Percentiles rank a stretch among this genome's conserved stretches.
Evolutionary conservation across 2,113 vertebrate genomes (phyloP).

Genomic region (Peromyscus leucopus): DNA sequence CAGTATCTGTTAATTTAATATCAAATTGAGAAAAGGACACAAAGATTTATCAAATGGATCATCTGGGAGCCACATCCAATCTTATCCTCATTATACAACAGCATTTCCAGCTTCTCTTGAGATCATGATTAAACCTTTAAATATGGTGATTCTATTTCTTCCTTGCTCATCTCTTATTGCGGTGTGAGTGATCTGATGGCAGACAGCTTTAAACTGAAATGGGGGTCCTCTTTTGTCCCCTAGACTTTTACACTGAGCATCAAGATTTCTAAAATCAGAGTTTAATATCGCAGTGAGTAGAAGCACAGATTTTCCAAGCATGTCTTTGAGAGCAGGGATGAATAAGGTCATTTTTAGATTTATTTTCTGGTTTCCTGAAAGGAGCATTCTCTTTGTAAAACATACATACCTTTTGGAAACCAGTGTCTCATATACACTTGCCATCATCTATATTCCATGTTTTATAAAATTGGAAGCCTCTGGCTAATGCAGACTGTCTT

Average conservation of each 20-base stretch:
- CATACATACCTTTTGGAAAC: not conserved
- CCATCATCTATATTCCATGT: not conserved
- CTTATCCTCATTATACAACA: not conserved
- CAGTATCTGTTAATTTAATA: not conserved
- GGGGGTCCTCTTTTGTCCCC: not conserved
- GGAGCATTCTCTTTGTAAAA: not conserved
- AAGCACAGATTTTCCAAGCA: not conserved
- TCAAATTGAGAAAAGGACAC: not conserved
- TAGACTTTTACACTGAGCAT: not conserved
- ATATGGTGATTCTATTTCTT: not conserved
- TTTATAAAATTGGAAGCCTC: not conserved
- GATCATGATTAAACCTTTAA: not conserved
- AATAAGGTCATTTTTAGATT: not conserved
- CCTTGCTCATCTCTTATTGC: not conserved
- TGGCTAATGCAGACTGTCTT: not conserved
- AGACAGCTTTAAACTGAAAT: not conserved
- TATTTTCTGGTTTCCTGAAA: not conserved
- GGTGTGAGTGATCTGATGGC: not conserved
- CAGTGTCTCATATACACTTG: fast-evolving
- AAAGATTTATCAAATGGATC: not conserved
- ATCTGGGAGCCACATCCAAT: not conserved
- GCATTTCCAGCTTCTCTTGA: not conserved
- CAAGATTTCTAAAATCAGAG: not conserved
- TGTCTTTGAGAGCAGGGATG: not conserved
- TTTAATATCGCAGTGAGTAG: not conserved